phyloP scores from a whole-genome alignment of 2,888 invertebrate species.

The Tinea semifulvella region DNA sequence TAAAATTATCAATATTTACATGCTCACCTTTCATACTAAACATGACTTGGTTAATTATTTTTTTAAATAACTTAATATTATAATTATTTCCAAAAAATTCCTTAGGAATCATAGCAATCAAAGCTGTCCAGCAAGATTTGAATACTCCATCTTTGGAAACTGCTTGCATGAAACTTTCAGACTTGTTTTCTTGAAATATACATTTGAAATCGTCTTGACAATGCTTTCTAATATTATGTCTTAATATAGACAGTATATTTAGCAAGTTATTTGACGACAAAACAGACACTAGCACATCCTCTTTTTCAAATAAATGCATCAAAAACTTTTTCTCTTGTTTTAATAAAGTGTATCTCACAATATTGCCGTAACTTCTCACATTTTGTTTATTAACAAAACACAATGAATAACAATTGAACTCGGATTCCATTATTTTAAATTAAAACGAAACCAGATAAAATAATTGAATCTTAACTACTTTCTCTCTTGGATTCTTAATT shows the following conservation, averaged over 20 bases:
- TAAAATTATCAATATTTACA: constrained; percentile 28
- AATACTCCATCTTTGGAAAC: constrained; percentile 37
- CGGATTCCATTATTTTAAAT: neutral
- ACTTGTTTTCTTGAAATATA: constrained; percentile 27
- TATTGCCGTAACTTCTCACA: constrained; percentile 40
- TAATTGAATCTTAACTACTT: too few relatives aligned
- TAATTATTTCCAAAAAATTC: constrained; percentile 35
- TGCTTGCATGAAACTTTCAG: constrained; percentile 18
- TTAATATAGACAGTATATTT: constrained; percentile 27
- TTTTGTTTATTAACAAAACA: constrained; percentile 52
- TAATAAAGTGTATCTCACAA: constrained; percentile 33
- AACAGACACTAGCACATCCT: constrained; percentile 25
- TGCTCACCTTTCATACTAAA: constrained; percentile 51
- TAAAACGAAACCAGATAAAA: too few relatives aligned
- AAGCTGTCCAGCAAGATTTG: constrained; percentile 29
- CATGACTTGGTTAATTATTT: constrained; percentile 31
- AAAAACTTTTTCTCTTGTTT: constrained; percentile 28
- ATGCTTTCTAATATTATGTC: constrained; percentile 30
- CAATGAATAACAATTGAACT: constrained; percentile 33
- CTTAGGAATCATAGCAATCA: constrained; percentile 40
- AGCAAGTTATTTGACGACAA: constrained; percentile 27
- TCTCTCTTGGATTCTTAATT: neutral
- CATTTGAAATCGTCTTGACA: constrained; percentile 39
- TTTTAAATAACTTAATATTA: constrained; percentile 41
- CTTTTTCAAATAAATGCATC: constrained; percentile 29